Conservation (phyloP, 2,797 vertebrate species). For the Bryconaethiops microstoma region DNA sequence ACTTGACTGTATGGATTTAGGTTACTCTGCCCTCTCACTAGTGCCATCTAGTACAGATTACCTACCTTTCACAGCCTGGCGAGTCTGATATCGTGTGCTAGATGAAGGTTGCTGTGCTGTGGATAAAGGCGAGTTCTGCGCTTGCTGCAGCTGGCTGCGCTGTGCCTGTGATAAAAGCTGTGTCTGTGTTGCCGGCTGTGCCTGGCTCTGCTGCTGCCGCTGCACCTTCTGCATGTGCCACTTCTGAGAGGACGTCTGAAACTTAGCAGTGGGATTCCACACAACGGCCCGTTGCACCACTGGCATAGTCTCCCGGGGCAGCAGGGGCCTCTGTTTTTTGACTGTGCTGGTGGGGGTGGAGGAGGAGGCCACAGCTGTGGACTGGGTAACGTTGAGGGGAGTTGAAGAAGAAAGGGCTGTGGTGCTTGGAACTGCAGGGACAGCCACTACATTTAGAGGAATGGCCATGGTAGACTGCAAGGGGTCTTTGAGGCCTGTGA, state of each 20-base stretch:
- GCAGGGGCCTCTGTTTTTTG: constrained; percentile 96
- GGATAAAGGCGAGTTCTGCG: constrained; percentile 56
- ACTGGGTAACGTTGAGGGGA: constrained; percentile 67
- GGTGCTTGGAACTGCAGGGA: constrained; percentile 73
- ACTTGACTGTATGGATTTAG: background rate
- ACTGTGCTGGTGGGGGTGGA: constrained; percentile 69
- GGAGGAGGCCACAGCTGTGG: constrained; percentile 65
- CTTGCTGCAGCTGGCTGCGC: constrained; percentile 43
- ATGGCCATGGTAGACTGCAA: constrained; percentile 82
- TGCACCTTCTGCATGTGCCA: constrained; percentile 99
- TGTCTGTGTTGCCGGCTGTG: constrained; percentile 71
- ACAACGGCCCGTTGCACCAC: constrained; percentile 92
- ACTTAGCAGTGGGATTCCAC: constrained; percentile 94
- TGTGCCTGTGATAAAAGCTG: constrained; percentile 63
- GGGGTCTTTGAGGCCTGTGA: constrained; percentile 67
- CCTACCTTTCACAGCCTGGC: constrained; percentile 96
- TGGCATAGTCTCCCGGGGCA: constrained; percentile 92
- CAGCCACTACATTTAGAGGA: constrained; percentile 78
- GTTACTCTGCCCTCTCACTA: background rate
- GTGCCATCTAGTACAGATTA: background rate
- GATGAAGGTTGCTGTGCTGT: constrained; percentile 84
- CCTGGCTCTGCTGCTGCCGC: constrained; percentile 87
- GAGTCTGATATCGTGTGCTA: constrained; percentile 95
- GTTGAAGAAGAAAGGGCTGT: constrained; percentile 71
- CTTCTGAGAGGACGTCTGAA: constrained; percentile 97